Conservation (phyloP, 2,888 invertebrate species). For the Oxyteleia sp. region DNA sequence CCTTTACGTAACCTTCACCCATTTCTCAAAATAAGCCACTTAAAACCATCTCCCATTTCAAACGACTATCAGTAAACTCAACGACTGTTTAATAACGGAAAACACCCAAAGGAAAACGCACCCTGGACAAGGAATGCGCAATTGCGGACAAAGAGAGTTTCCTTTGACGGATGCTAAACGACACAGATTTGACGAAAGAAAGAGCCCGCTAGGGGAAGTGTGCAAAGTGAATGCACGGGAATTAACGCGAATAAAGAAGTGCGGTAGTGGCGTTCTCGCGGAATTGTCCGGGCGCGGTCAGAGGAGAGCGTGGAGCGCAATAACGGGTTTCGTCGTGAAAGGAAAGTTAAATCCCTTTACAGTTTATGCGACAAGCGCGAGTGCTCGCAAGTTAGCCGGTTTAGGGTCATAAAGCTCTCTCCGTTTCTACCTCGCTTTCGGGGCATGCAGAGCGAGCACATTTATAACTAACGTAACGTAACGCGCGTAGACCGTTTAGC, state of each 20-base stretch:
- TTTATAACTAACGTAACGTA: slow-evolving; percentile 84
- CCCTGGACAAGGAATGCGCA: neutral
- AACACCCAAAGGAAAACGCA: no score
- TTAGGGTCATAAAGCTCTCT: slow-evolving; percentile 84
- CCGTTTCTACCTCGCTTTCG: slow-evolving; percentile 71
- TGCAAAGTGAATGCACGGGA: slow-evolving; percentile 76
- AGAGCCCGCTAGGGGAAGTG: slow-evolving; percentile 33
- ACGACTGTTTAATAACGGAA: no score
- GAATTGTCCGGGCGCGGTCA: slow-evolving; percentile 77
- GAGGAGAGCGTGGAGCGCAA: slow-evolving; percentile 77
- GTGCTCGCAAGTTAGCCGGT: slow-evolving; percentile 84
- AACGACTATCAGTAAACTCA: no score
- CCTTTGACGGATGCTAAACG: neutral
- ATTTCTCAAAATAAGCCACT: no score
- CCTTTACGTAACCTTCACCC: no score
- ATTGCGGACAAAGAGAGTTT: neutral
- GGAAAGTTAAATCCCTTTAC: slow-evolving; percentile 87
- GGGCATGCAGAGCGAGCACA: slow-evolving; percentile 81
- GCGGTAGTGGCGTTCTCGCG: slow-evolving; percentile 72
- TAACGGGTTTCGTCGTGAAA: slow-evolving; percentile 82
- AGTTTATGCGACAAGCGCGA: slow-evolving; percentile 84
- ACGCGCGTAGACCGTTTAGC: slow-evolving; percentile 82
- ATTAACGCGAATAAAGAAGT: slow-evolving; percentile 76
- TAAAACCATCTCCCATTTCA: no score
- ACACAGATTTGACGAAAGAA: slow-evolving; percentile 36